These are phyloP conservation scores for Hippasteria phrygiana DNA, from an alignment of 53 echinoderm and acorn worm species.

Conservation along the genomic window DNA sequence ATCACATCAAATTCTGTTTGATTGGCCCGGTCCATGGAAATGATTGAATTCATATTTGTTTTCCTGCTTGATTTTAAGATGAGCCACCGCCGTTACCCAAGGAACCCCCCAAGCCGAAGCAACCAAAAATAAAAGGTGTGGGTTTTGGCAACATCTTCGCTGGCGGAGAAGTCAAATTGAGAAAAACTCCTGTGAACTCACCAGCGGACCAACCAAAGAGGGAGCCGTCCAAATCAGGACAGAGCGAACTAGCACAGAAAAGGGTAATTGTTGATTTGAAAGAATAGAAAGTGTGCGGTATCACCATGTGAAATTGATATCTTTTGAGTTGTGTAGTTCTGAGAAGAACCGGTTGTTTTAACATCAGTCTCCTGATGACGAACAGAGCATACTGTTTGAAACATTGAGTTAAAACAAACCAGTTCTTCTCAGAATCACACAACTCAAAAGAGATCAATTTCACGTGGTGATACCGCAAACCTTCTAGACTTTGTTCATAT, in stretches of 20 bases:
- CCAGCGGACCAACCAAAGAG: conserved; percentile 10
- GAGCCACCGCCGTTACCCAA: conserved; percentile 8
- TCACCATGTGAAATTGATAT: too few relatives aligned
- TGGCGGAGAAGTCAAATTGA: conserved; percentile 63
- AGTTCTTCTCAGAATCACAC: too few relatives aligned
- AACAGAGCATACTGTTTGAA: too few relatives aligned
- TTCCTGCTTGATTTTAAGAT: not conserved
- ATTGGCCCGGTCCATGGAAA: not conserved
- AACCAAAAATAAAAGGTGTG: conserved; percentile 55
- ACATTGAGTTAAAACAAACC: too few relatives aligned
- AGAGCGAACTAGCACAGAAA: conserved; percentile 67
- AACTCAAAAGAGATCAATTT: too few relatives aligned
- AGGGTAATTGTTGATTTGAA: conserved; percentile 26
- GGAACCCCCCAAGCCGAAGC: conserved; percentile 19
- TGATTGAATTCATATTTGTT: not conserved
- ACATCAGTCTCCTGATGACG: too few relatives aligned
- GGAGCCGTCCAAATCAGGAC: conserved; percentile 3
- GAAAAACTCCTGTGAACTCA: conserved; percentile 51
- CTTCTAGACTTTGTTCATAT: too few relatives aligned
- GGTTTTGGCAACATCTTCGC: conserved; percentile 82
- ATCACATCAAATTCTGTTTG: not conserved
- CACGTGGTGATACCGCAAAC: too few relatives aligned
- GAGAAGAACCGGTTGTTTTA: too few relatives aligned
- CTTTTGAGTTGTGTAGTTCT: too few relatives aligned
- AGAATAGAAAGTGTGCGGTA: too few relatives aligned